Percentiles rank a stretch among this genome's conserved stretches.
These are phyloP conservation scores for Philopedon plagiatum DNA, from an alignment of 2,888 invertebrate species.

Conservation along the genomic window DNA sequence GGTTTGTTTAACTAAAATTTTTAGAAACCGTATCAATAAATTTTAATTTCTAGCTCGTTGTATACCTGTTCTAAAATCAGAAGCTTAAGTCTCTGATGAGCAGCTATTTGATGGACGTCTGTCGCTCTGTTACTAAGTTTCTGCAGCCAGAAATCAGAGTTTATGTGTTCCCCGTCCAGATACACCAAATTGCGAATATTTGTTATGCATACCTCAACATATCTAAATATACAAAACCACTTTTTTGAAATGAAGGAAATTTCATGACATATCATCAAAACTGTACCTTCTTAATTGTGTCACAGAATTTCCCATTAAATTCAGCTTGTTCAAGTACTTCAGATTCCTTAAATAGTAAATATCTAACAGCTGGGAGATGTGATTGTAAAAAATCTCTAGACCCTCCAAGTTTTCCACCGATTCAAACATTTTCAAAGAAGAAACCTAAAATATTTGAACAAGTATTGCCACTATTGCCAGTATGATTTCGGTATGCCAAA, in stretches of 20 bases:
- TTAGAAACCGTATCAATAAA: too few species aligned
- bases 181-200: conserved; percentile 62
- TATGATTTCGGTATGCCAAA: too few species aligned
- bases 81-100: conserved; percentile 32
- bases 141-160: conserved; percentile 54
- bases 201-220: conserved; percentile 62
- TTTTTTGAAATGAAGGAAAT: background rate
- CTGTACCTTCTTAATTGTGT: conserved; percentile 32
- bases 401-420: conserved; percentile 63
- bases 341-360: conserved; percentile 62
- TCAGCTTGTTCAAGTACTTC: conserved; percentile 60
- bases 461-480: background rate
- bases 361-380: conserved; percentile 63
- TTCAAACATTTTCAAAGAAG: conserved; percentile 71
- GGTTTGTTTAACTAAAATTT: conserved; percentile 56
- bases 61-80: conserved; percentile 41
- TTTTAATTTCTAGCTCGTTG: too few species aligned
- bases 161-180: conserved; percentile 64
- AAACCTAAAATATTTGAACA: conserved; percentile 14
- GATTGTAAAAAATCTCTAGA: conserved; percentile 64
- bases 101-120: conserved; percentile 21
- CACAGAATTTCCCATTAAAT: conserved; percentile 45
- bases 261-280: too few species aligned
- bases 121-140: conserved; percentile 20
- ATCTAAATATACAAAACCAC: conserved; percentile 31